These are phyloP conservation scores for Orchestia grillus DNA, from an alignment of 1,140 invertebrate genomes.

Conservation along the genomic window DNA sequence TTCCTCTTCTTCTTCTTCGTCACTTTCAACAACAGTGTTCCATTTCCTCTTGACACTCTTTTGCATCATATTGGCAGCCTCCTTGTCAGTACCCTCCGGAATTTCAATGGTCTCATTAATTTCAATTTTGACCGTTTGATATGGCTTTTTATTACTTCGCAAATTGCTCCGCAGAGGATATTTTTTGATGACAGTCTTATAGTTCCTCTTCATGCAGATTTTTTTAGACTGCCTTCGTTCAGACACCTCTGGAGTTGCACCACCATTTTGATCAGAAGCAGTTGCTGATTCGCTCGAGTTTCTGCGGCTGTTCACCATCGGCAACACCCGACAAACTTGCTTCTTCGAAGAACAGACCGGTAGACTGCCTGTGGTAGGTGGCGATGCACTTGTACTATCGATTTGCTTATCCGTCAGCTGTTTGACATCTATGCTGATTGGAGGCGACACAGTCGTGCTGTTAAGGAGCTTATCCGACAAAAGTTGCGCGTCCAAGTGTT, in stretches of 20 bases:
- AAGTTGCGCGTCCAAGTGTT: not conserved
- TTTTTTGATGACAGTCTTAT: conserved; percentile 67
- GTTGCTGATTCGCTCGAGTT: conserved; percentile 55
- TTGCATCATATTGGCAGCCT: conserved; percentile 56
- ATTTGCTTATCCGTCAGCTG: not conserved
- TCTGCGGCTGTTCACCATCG: conserved; percentile 65
- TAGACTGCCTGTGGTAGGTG: not conserved
- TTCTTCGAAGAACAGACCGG: conserved; percentile 55
- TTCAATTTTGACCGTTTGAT: conserved; percentile 67
- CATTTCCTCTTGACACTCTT: conserved; percentile 67
- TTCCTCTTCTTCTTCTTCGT: conserved; percentile 58
- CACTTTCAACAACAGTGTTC: conserved; percentile 65
- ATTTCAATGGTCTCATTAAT: conserved; percentile 68
- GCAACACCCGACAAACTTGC: conserved; percentile 67
- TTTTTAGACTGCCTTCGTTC: conserved; percentile 59
- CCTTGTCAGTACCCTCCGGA: conserved; percentile 61
- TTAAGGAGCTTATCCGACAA: not conserved
- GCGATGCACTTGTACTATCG: not conserved
- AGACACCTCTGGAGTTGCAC: not conserved
- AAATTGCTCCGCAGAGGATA: conserved; percentile 67
- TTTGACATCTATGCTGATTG: not conserved
- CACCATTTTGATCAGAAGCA: conserved; percentile 1
- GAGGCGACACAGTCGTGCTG: not conserved
- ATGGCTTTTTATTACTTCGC: conserved; percentile 65
- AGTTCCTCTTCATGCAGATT: conserved; percentile 68